Conservation (phyloP, 1,140 invertebrate species). For the Goniozus legneri region DNA sequence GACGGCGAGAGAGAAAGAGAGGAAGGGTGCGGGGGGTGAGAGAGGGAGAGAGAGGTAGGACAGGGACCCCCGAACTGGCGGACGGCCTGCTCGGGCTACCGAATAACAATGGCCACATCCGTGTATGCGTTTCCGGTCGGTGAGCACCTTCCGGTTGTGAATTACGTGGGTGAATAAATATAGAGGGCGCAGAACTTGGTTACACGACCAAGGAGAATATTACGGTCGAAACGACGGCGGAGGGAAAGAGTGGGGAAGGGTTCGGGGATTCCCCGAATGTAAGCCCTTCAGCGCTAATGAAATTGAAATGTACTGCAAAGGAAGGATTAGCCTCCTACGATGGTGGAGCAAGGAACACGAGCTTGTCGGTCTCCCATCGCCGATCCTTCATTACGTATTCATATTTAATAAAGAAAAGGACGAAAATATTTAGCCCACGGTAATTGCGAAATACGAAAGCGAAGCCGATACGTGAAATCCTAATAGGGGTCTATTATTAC, state of each 20-base stretch:
- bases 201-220: constrained; percentile 27
- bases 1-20: constrained; percentile 8
- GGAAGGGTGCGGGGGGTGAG: neutral
- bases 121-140: constrained; percentile 47
- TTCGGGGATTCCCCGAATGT: too few relatives aligned
- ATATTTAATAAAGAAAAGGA: too few relatives aligned
- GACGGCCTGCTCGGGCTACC: constrained; percentile 9
- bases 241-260: constrained; percentile 1
- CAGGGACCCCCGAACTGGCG: constrained; percentile 6
- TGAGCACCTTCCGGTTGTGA: constrained; percentile 52
- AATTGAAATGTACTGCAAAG: constrained; percentile 48
- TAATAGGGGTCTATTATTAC: neutral
- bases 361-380: neutral
- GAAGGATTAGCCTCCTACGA: constrained; percentile 34
- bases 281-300: constrained; percentile 46
- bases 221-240: constrained; percentile 15
- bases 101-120: constrained; percentile 38
- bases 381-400: too few relatives aligned
- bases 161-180: constrained; percentile 53
- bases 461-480: too few relatives aligned
- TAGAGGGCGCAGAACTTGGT: constrained; percentile 28
- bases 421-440: too few relatives aligned
- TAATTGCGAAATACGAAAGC: too few relatives aligned
- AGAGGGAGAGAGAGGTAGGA: constrained; percentile 5
- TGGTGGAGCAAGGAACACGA: neutral